Evolutionary conservation across 2,888 invertebrate genomes (phyloP).

Genomic region (Choristoneura rosaceana): DNA sequence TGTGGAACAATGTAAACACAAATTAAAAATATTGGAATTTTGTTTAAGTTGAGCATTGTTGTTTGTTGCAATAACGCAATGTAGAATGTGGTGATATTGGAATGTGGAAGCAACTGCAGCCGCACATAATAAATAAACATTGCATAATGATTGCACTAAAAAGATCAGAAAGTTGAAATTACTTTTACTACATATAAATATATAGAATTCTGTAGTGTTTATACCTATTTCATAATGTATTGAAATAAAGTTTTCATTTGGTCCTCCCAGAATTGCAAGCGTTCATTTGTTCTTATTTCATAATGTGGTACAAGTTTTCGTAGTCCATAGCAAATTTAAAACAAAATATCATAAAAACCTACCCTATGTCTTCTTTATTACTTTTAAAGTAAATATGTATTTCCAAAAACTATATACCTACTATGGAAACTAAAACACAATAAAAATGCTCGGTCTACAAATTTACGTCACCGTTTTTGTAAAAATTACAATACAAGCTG

Average conservation of each 20-base stretch:
- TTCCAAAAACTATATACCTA: no score
- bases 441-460: no score
- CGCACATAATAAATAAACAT: slow-evolving; percentile 65
- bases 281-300: background rate
- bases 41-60: slow-evolving; percentile 33
- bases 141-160: slow-evolving; percentile 61
- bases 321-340: background rate
- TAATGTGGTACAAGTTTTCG: background rate
- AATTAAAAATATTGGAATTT: slow-evolving; percentile 26
- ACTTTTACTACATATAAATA: background rate
- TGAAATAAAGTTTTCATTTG: slow-evolving; percentile 12
- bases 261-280: no score
- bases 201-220: background rate
- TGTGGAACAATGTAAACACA: slow-evolving; percentile 5
- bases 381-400: background rate
- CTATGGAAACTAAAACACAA: no score
- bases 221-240: background rate
- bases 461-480: no score
- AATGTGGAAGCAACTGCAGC: slow-evolving; percentile 74
- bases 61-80: slow-evolving; percentile 30
- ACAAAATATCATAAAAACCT: no score
- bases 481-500: no score
- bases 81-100: slow-evolving; percentile 51
- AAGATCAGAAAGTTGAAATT: background rate
- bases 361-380: background rate